Percentiles rank a stretch among this genome's conserved stretches.
phyloP scores from a whole-genome alignment of 1,140 invertebrate species.

The Goniozus legneri region DNA sequence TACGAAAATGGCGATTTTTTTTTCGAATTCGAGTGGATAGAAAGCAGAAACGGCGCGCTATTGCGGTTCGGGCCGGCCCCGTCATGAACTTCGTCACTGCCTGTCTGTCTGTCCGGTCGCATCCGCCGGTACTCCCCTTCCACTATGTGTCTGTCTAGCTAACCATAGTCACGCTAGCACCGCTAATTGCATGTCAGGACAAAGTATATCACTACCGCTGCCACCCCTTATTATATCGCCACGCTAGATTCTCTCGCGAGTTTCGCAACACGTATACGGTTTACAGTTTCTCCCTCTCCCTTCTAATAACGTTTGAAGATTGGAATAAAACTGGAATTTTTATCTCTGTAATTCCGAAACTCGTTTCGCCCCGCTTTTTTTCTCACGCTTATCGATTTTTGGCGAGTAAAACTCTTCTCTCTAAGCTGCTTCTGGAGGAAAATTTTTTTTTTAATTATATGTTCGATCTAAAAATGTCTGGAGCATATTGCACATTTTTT shows the following conservation, averaged over 20 bases:
- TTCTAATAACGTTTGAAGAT: constrained; percentile 9
- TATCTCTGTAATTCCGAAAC: constrained; percentile 12
- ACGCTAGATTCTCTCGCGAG: constrained; percentile 21
- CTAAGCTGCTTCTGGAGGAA: too few species aligned
- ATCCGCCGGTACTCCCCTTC: constrained; percentile 3
- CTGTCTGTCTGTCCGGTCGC: constrained; percentile 1
- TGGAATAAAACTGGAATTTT: too few species aligned
- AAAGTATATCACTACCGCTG: constrained; percentile 43
- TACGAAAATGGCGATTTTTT: too few species aligned
- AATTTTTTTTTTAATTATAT: too few species aligned
- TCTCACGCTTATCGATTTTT: too few species aligned
- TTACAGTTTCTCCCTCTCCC: constrained; percentile 5
- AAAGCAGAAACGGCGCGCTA: constrained; percentile 25
- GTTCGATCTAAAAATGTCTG: too few species aligned
- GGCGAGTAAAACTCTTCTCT: too few species aligned
- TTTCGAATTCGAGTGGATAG: too few species aligned
- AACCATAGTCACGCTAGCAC: constrained; percentile 41
- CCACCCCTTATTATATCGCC: constrained; percentile 25
- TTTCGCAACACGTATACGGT: constrained; percentile 18
- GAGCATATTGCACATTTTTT: too few species aligned
- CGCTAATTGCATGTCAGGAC: constrained; percentile 47
- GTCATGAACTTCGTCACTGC: neutral
- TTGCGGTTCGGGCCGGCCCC: constrained; percentile 11
- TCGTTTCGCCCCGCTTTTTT: constrained; percentile 13
- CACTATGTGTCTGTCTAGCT: constrained; percentile 11